Evolutionary conservation across 2,888 invertebrate species (phyloP), one percentile per base, ranked within the genome.

Genomic region (Ypsolopha scabrella): DNA sequence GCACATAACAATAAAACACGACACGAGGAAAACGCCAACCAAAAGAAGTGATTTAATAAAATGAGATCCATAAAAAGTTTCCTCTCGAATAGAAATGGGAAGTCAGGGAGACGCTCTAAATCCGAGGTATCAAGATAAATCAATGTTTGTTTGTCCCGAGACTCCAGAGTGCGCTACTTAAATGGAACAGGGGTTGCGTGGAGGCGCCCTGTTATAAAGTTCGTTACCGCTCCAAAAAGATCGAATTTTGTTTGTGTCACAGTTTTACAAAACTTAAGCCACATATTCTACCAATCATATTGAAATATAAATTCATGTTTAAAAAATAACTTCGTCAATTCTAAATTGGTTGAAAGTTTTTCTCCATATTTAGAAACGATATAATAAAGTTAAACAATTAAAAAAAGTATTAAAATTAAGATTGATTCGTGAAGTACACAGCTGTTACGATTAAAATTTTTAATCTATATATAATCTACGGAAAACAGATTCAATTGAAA

Each of bases 71-170:
- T 81, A 81, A 82, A 82, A 70, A 66, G 68, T 62, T 65, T 62
- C 67, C 8, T 43, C 14, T 13, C 43, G n/a, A 10, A 49, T 49
- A 68, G 68, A 80, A 74, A 82, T 82, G 80, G 82, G 70, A 77
- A 79, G 78, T 79, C 79, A 83, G 80, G 64, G 65, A 64, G 62
- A 67, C 66, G 66, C 67, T 61, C 68, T 67, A 74, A 80, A 80
- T 73, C 80, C 81, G 62, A 60, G 62, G 82, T 82, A 81, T 83
- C 82, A 81, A 77, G 79, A 85, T 85, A 85, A 83, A 85, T 85
- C 86, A 86, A 83, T 85, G 85, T 83, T 81, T 76, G 78, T 75
- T 70, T 69, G 70, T 64, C 65, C 65, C 64, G 24, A 24, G 24
- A 24, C 24, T 24, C 24, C 24, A 64, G 75, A 80, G 77, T 60